phyloP scores from a whole-genome alignment of 2,888 invertebrate species.

The Cephus pygmeus region DNA sequence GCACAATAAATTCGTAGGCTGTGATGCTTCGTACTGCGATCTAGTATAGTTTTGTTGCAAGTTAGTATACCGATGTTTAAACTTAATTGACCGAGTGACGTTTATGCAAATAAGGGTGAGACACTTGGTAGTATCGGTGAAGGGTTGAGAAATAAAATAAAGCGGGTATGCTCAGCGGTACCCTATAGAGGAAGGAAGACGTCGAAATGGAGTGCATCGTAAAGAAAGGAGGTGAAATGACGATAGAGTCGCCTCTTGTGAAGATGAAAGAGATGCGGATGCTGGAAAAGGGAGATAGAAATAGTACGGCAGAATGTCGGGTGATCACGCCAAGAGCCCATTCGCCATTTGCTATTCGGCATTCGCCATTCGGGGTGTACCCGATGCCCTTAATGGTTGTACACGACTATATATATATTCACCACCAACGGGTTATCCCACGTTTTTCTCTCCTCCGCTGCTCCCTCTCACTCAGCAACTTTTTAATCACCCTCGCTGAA shows the following conservation, averaged over 20 bases:
- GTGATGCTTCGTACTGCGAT: neutral
- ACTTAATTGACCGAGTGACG: slow-evolving; percentile 32
- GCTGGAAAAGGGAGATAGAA: slow-evolving; percentile 21
- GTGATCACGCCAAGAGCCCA: slow-evolving; percentile 41
- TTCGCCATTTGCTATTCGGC: slow-evolving; percentile 25
- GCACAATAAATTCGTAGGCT: neutral
- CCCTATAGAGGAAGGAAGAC: slow-evolving; percentile 10
- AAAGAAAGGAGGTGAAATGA: slow-evolving; percentile 13
- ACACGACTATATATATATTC: slow-evolving; percentile 30
- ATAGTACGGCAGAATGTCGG: slow-evolving; percentile 20
- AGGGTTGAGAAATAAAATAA: slow-evolving; percentile 16
- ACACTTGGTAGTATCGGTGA: slow-evolving; percentile 22
- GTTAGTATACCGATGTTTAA: neutral
- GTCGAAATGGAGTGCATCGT: slow-evolving; percentile 13
- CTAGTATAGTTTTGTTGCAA: neutral
- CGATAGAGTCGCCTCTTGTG: slow-evolving; percentile 9
- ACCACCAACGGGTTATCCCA: slow-evolving; percentile 40
- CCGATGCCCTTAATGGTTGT: slow-evolving; percentile 45
- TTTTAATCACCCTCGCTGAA: slow-evolving; percentile 56
- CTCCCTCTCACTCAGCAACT: slow-evolving; percentile 44
- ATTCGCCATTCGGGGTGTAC: slow-evolving; percentile 28
- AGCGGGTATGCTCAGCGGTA: neutral
- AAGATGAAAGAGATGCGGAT: slow-evolving; percentile 23
- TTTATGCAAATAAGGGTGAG: slow-evolving; percentile 27
- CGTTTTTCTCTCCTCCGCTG: slow-evolving; percentile 35